A percentile compares a stretch with the other conserved stretches of the same genome.
Conservation (phyloP, 2,888 invertebrate species). For the Himalopsyche anomala region DNA sequence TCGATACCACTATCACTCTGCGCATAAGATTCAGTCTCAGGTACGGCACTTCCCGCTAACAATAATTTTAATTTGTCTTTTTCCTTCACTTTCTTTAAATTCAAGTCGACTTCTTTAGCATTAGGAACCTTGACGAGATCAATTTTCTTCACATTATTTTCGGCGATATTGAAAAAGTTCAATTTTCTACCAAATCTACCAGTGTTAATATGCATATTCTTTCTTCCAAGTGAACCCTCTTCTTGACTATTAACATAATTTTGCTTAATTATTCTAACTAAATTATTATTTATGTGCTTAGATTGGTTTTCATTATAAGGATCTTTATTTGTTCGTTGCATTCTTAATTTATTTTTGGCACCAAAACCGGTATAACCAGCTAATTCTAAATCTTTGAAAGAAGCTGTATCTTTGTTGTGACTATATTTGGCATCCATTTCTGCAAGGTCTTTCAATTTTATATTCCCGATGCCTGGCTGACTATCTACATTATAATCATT, state of each 20-base stretch:
- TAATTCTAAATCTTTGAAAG: background rate
- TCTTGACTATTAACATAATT: background rate
- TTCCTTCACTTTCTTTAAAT: background rate
- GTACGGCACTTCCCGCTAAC: background rate
- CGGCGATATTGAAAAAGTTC: background rate
- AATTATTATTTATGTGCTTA: background rate
- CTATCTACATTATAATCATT: slow-evolving; percentile 8
- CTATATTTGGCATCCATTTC: background rate
- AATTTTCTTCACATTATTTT: background rate
- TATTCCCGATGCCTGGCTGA: background rate
- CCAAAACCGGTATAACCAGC: background rate
- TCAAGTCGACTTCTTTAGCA: slow-evolving; percentile 3
- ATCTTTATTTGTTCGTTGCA: background rate
- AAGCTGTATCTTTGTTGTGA: slow-evolving; percentile 1
- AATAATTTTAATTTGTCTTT: slow-evolving; percentile 2
- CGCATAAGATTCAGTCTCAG: background rate
- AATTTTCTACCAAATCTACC: slow-evolving; percentile 30
- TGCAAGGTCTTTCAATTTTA: background rate
- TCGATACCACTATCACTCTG: slow-evolving; percentile 6
- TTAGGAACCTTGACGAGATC: background rate
- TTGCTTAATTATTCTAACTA: background rate
- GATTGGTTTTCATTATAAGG: background rate
- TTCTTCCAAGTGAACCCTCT: slow-evolving; percentile 11
- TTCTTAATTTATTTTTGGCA: slow-evolving; percentile 3
- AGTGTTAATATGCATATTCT: background rate